phyloP scores from a whole-genome alignment of 1,140 invertebrate species.

The Centruroides sculpturatus region DNA sequence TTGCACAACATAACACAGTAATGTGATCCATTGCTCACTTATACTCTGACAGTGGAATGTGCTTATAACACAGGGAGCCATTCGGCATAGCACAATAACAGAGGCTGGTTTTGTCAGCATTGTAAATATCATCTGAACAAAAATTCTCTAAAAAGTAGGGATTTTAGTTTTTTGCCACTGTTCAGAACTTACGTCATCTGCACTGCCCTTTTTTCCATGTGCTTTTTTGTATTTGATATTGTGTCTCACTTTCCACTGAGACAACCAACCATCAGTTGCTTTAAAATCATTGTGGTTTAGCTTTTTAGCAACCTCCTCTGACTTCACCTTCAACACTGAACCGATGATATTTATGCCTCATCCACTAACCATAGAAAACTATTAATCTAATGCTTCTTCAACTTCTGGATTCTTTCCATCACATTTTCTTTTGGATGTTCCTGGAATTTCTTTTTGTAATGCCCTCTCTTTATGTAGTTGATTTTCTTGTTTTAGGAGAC shows the following conservation, averaged over 20 bases:
- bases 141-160: not conserved
- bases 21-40: not conserved
- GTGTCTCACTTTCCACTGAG: constrained; percentile 14
- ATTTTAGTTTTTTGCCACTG: not conserved
- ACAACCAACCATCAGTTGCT: constrained; percentile 21
- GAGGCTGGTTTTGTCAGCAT: not conserved
- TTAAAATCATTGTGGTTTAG: constrained; percentile 20
- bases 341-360: constrained; percentile 14
- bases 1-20: not conserved
- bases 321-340: constrained; percentile 17
- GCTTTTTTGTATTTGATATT: constrained; percentile 8
- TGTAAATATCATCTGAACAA: not conserved
- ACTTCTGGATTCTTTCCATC: constrained; percentile 15
- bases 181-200: not conserved
- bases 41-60: not conserved
- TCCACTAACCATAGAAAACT: constrained; percentile 12
- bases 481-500: constrained; percentile 3
- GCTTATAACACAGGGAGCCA: not conserved
- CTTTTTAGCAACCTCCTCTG: constrained; percentile 14
- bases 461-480: constrained; percentile 1
- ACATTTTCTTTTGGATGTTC: constrained; percentile 1
- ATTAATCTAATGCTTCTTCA: constrained; percentile 16
- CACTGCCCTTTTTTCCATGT: not conserved
- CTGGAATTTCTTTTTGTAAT: not conserved
- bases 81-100: not conserved